phyloP scores from a whole-genome alignment of 2,888 invertebrate genomes.

The Oscheius sp. region DNA sequence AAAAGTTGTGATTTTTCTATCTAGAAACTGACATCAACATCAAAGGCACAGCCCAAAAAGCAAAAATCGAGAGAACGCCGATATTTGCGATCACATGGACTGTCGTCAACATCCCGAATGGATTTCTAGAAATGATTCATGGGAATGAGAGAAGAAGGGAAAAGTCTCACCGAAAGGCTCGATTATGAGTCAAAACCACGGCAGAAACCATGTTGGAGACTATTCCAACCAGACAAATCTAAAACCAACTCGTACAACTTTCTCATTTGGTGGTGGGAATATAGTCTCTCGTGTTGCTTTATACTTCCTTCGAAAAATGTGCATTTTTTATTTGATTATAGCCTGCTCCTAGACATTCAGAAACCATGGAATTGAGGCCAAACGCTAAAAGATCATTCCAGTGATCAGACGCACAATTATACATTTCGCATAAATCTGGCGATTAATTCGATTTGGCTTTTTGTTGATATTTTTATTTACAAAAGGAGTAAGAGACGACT shows the following conservation, averaged over 20 bases:
- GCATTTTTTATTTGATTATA: too few species aligned
- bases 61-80: conserved; percentile 16
- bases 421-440: too few species aligned
- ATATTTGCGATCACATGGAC: conserved; percentile 9
- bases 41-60: conserved; percentile 10
- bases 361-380: too few species aligned
- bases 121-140: conserved; percentile 8
- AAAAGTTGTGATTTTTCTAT: background rate
- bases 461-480: too few species aligned
- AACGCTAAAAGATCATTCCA: too few species aligned
- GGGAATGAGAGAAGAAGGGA: background rate
- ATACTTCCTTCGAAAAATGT: too few species aligned
- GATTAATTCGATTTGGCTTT: too few species aligned
- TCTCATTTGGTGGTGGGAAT: too few species aligned
- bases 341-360: background rate
- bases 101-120: conserved; percentile 16
- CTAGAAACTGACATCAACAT: background rate
- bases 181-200: conserved; percentile 3
- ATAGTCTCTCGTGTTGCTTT: too few species aligned
- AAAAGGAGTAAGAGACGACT: too few species aligned
- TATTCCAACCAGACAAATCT: conserved; percentile 17
- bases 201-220: conserved; percentile 10
- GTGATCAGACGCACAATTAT: too few species aligned
- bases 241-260: background rate
- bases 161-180: conserved; percentile 2